Conservation (phyloP, 1,140 invertebrate species). For the Drosophila persimilis region DNA sequence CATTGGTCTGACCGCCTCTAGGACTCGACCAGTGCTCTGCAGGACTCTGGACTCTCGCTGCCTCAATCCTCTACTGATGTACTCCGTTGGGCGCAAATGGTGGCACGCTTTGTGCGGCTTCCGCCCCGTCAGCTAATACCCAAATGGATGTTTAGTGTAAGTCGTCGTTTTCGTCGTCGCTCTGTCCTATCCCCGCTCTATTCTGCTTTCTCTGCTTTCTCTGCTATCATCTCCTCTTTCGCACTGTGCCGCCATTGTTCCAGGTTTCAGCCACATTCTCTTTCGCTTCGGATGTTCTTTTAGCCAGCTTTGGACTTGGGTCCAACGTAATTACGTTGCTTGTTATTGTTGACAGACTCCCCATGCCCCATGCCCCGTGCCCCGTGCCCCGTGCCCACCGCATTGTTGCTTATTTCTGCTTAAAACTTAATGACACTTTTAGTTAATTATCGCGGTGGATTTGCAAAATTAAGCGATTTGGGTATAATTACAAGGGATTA, state of each 20-base stretch:
- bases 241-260: constrained; percentile 32
- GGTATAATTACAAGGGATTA: constrained; percentile 76
- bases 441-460: constrained; percentile 81
- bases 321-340: constrained; percentile 67
- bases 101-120: constrained; percentile 75
- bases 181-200: neutral
- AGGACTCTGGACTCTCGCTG: constrained; percentile 10
- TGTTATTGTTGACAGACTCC: constrained; percentile 77
- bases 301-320: constrained; percentile 36
- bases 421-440: constrained; percentile 82
- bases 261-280: constrained; percentile 44
- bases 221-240: constrained; percentile 4
- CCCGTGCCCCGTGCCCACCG: constrained; percentile 2
- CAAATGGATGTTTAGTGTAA: constrained; percentile 81
- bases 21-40: neutral
- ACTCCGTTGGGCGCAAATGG: constrained; percentile 72
- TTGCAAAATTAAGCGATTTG: constrained; percentile 81
- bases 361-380: constrained; percentile 10
- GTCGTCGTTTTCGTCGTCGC: constrained; percentile 34
- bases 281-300: constrained; percentile 30
- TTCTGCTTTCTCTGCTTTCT: no score
- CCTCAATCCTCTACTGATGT: no score
- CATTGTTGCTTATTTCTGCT: constrained; percentile 75
- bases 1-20: constrained; percentile 46
- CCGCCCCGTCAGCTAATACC: constrained; percentile 73